phyloP scores from a whole-genome alignment of 1,140 invertebrate species.

The Platorchestia sp. region DNA sequence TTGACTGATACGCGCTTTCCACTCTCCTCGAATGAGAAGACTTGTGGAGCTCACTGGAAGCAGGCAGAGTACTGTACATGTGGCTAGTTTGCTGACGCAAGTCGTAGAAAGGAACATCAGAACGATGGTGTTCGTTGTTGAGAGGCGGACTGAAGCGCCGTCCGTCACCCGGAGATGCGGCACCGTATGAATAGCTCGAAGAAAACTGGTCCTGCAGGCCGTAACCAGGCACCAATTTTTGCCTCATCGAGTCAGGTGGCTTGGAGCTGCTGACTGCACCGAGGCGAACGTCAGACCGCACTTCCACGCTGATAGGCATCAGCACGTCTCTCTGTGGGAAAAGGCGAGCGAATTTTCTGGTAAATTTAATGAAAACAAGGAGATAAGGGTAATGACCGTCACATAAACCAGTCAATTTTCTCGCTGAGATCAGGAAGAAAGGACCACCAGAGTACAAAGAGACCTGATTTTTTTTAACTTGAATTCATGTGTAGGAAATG shows the following conservation, averaged over 20 bases:
- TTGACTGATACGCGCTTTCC: neutral
- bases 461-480: neutral
- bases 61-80: conserved; percentile 12
- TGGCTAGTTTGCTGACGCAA: neutral
- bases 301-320: neutral
- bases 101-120: conserved; percentile 30
- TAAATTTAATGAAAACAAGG: conserved; percentile 10
- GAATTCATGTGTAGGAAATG: neutral
- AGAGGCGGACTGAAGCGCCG: conserved; percentile 11
- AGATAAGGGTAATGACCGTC: neutral
- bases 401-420: conserved; percentile 1
- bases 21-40: neutral
- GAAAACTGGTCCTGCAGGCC: neutral
- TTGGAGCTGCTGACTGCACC: neutral
- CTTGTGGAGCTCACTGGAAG: neutral
- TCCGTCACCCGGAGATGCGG: neutral
- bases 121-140: neutral
- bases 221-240: neutral
- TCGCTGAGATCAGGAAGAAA: neutral
- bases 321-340: neutral
- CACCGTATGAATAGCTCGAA: neutral
- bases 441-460: neutral
- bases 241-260: no score
- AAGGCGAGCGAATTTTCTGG: neutral
- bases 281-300: neutral